A percentile compares a stretch with the other conserved stretches of the same genome.
phyloP scores from a whole-genome alignment of 2,113 vertebrate genomes.

The Sinosuthora webbiana region DNA sequence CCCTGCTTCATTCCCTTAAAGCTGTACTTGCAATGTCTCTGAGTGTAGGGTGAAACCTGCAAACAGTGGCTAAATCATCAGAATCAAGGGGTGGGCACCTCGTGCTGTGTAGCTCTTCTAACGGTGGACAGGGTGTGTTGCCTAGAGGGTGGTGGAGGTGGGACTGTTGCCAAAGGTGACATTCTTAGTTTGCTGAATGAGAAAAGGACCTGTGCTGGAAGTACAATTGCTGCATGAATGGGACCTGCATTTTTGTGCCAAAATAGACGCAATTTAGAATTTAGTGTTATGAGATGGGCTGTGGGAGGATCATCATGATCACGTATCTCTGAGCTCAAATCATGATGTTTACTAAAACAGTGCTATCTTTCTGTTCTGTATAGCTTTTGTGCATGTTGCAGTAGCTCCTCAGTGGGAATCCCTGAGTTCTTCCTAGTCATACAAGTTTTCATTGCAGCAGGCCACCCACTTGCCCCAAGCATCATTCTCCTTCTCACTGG shows the following conservation, averaged over 20 bases:
- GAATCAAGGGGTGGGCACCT: accelerated
- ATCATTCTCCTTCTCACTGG: neutral
- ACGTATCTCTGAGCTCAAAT: accelerated
- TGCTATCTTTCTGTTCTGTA: neutral
- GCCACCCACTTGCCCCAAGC: accelerated
- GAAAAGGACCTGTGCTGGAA: neutral
- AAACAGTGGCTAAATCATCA: neutral
- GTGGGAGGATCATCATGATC: neutral
- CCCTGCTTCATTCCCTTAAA: neutral
- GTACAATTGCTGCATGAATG: accelerated
- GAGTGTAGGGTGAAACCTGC: neutral
- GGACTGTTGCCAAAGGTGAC: neutral
- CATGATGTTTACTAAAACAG: neutral
- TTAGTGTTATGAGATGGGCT: neutral
- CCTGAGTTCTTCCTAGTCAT: neutral
- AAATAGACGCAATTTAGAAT: neutral
- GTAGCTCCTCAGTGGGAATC: neutral
- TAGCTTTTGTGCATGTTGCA: neutral
- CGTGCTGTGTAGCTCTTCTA: accelerated
- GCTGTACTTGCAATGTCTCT: neutral
- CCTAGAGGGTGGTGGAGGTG: neutral
- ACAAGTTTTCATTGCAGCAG: neutral
- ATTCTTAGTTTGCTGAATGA: neutral
- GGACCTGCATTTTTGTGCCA: neutral
- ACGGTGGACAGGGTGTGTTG: neutral